Evolutionary conservation across 2,113 vertebrate species (phyloP).

Genomic region (Cygnus atratus): DNA sequence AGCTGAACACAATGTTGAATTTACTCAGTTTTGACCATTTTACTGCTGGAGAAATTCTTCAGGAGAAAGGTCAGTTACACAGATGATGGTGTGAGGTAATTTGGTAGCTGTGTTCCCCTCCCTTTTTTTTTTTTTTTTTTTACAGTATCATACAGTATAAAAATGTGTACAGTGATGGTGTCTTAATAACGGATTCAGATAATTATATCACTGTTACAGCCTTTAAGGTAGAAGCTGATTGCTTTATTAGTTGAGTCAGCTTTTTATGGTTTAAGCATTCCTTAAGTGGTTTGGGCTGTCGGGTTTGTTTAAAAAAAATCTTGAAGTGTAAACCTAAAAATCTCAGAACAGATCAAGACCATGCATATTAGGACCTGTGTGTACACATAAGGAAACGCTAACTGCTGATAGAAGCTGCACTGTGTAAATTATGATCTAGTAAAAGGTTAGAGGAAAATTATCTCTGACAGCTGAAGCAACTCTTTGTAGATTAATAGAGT

Average conservation of each 20-base stretch:
- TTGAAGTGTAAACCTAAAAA: neutral
- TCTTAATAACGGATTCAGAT: neutral
- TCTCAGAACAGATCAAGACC: neutral
- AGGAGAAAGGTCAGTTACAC: neutral
- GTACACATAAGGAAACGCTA: neutral
- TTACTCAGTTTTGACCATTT: neutral
- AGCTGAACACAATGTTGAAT: neutral
- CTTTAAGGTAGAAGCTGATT: neutral
- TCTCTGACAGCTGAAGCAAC: neutral
- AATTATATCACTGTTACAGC: neutral
- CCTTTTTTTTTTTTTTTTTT: neutral
- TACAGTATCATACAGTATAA: neutral
- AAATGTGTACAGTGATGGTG: neutral
- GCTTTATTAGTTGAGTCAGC: neutral
- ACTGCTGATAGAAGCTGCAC: neutral
- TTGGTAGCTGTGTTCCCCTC: neutral
- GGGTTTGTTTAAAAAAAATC: neutral
- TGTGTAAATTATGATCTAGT: neutral
- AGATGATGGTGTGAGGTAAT: neutral
- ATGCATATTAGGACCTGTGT: neutral
- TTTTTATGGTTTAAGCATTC: neutral
- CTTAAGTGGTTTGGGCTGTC: neutral
- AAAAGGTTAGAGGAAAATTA: neutral
- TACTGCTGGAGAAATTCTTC: neutral
- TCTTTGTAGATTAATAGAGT: neutral